phyloP scores from a whole-genome alignment of 2,888 invertebrate genomes.

The Rhopalosiphum nymphaeae region DNA sequence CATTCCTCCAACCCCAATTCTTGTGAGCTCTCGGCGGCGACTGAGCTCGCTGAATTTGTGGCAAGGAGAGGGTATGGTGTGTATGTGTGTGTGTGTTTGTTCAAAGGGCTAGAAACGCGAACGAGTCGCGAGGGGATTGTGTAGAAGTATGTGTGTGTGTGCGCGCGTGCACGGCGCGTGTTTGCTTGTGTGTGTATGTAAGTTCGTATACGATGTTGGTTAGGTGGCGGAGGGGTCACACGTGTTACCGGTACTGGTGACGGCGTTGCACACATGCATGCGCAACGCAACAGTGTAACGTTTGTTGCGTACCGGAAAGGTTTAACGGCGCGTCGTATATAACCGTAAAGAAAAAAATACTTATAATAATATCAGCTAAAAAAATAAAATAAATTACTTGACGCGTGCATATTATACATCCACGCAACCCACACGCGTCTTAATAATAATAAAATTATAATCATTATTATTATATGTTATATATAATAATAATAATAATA shows the following conservation, averaged over 20 bases:
- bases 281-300: conserved; percentile 60
- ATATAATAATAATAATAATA: not conserved
- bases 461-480: not conserved
- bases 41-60: not conserved
- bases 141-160: not conserved
- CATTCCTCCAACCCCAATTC: not conserved
- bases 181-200: not conserved
- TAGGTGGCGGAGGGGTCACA: conserved; percentile 8
- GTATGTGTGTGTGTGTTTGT: not conserved
- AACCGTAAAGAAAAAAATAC: not conserved
- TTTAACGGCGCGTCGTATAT: conserved; percentile 52
- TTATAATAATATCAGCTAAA: not conserved
- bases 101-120: conserved; percentile 32
- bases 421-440: not conserved
- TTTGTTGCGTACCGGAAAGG: conserved; percentile 63
- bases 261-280: conserved; percentile 57
- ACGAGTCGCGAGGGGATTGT: conserved; percentile 45
- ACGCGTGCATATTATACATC: not conserved
- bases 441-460: not conserved
- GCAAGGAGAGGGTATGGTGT: not conserved
- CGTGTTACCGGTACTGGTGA: conserved; percentile 46
- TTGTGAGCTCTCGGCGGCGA: not conserved
- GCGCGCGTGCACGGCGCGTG: not conserved
- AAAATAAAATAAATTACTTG: not conserved
- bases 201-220: not conserved